These are phyloP conservation scores for Tetramorium alpestre DNA, from an alignment of 1,140 invertebrate species.

Conservation along the genomic window DNA sequence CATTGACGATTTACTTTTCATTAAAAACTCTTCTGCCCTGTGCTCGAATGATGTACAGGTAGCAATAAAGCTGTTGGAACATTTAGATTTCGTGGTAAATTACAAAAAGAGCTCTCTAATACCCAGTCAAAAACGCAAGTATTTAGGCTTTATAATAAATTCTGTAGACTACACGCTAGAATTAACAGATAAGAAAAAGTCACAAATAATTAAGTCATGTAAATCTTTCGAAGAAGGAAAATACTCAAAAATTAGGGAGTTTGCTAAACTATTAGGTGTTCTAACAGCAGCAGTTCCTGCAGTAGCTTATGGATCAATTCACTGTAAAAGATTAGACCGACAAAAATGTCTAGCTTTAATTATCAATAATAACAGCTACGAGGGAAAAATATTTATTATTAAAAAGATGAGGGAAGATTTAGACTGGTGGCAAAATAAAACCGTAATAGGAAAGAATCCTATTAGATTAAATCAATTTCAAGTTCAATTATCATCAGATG, in stretches of 20 bases:
- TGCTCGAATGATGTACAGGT: background rate
- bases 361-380: background rate
- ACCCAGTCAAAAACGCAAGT: background rate
- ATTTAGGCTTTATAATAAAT: constrained; percentile 17
- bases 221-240: background rate
- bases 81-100: constrained; percentile 48
- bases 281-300: constrained; percentile 55
- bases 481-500: constrained; percentile 26
- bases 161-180: background rate
- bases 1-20: constrained; percentile 24
- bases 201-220: background rate
- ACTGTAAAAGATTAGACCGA: constrained; percentile 61
- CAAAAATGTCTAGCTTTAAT: constrained; percentile 41
- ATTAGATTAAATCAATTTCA: constrained; percentile 41
- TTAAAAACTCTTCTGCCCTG: background rate
- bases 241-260: constrained; percentile 56
- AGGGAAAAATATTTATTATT: background rate
- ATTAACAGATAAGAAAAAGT: constrained; percentile 2
- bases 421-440: constrained; percentile 65
- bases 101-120: background rate
- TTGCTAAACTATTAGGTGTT: constrained; percentile 53
- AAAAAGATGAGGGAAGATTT: constrained; percentile 30
- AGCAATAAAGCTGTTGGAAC: constrained; percentile 6
- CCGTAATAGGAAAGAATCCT: constrained; percentile 29
- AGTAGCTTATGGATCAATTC: constrained; percentile 55